A percentile compares a stretch with the other conserved stretches of the same genome.
phyloP scores from a whole-genome alignment of 2,888 invertebrate species.

The Drosophila pegasa region DNA sequence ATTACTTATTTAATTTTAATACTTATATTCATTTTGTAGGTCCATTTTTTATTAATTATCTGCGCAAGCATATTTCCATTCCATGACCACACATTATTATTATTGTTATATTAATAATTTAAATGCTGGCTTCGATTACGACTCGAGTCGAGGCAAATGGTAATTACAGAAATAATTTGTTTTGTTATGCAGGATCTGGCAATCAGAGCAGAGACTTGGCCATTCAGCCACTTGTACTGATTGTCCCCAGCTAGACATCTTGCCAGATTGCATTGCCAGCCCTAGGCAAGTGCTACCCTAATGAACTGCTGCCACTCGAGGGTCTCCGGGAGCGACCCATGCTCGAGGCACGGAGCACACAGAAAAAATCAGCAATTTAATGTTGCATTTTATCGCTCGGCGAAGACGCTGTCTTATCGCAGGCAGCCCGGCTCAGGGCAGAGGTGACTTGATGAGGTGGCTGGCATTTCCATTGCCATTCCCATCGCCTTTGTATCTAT shows the following conservation, averaged over 20 bases:
- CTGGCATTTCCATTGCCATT: constrained; percentile 24
- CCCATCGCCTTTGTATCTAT: constrained; percentile 43
- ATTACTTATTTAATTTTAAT: neutral
- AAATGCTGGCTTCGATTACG: constrained; percentile 11
- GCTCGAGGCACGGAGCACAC: constrained; percentile 13
- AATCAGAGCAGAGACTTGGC: constrained; percentile 31
- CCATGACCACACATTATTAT: neutral
- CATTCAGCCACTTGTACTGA: constrained; percentile 46
- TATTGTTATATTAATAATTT: constrained; percentile 14
- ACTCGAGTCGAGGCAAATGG: constrained; percentile 2
- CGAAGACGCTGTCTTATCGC: constrained; percentile 65
- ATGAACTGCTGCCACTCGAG: constrained; percentile 65
- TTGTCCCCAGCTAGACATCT: constrained; percentile 37
- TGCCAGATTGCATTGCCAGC: constrained; percentile 37
- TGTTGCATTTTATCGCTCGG: constrained; percentile 83
- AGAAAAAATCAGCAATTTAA: constrained; percentile 80
- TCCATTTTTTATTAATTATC: neutral
- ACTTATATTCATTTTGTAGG: neutral
- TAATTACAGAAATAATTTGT: constrained; percentile 40
- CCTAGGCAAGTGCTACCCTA: constrained; percentile 58
- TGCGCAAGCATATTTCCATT: neutral
- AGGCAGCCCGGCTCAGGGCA: constrained; percentile 31
- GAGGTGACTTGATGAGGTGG: constrained; percentile 53
- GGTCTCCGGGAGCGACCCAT: constrained; percentile 29
- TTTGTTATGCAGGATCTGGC: constrained; percentile 23